Evolutionary conservation across 2,888 invertebrate genomes (phyloP).

Genomic region (Hyles lineata): DNA sequence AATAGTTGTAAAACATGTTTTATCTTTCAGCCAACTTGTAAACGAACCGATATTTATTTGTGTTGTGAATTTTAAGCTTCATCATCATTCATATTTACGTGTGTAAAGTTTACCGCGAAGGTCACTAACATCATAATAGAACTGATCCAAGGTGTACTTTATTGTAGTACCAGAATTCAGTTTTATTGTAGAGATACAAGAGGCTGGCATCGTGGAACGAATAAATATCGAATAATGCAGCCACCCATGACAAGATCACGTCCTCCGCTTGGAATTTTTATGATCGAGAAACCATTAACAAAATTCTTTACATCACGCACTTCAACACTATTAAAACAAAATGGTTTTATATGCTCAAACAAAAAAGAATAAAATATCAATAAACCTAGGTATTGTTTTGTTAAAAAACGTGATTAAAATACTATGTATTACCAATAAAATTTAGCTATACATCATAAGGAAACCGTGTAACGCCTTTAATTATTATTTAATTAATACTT

Average conservation of each 20-base stretch:
- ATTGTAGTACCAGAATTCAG: background rate
- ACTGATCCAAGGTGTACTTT: background rate
- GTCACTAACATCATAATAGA: conserved; percentile 8
- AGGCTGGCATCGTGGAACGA: background rate
- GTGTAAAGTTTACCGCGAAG: background rate
- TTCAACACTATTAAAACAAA: background rate
- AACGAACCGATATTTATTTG: background rate
- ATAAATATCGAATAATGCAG: background rate
- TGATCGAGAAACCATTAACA: conserved; percentile 6
- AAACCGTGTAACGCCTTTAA: background rate
- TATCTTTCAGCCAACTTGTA: background rate
- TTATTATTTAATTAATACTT: background rate
- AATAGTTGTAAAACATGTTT: background rate
- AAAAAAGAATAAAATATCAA: background rate
- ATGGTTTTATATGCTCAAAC: background rate
- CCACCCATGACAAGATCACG: conserved; percentile 21
- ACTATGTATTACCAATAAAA: conserved; percentile 2
- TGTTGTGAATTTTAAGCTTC: background rate
- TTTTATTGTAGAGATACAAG: background rate
- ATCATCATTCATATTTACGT: background rate
- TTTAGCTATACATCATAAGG: conserved; percentile 1
- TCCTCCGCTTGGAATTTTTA: background rate
- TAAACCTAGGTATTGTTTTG: background rate
- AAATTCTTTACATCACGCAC: conserved; percentile 5
- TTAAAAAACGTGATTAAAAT: background rate